Base-by-base conservation (phyloP, 1,140 invertebrate species). In the Drosophila nasuta region DNA sequence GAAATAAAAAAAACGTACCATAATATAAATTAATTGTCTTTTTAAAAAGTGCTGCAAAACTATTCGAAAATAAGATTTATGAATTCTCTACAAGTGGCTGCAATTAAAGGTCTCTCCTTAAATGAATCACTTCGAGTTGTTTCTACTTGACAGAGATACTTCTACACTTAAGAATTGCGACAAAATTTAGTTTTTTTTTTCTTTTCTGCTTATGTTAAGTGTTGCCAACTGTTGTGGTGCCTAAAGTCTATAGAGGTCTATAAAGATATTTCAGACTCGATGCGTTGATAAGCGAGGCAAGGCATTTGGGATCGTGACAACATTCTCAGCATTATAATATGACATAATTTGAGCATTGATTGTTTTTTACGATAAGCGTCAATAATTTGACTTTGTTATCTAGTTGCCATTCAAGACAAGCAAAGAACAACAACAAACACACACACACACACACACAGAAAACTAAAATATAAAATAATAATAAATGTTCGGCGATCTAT, bases 271-370 rank as follows among this genome's bases (percentile, higher is more conserved):
- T 45, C 10, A 15, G 33, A 8, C 5, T 17, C n/a, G 46, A 8
- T 8, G 0, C 17, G 7, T 13, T 35, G 64, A 57, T 67, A 67
- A 57, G 51, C 52, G 1, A 43, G 20, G 20, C 15, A n/a, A 13
- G 30, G 30, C 30, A 33, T 33, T 33, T 38, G 7, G 35, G 35
- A 59, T 51, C 35, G 38, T 51, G 48, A 41, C 25, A 46, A 60
- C 25, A 60, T 11, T 38, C 57, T 59, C 15, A 41, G 10, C 3
- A 68, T 38, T 60, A 30, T 43, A 58, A 69, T 69, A 60, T 51
- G 46, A 25, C 66, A 52, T 62, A 45, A 62, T 45, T 69, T 52
- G 25, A 43, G 57, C 66, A 69, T 69, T 69, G 56, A 60, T 60
- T 69, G 56, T 60, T 60, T 25, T 49, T 25, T 43, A 25, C 11